These are phyloP conservation scores for Sisyra nigra DNA, from an alignment of 2,888 invertebrate species.

Conservation along the genomic window DNA sequence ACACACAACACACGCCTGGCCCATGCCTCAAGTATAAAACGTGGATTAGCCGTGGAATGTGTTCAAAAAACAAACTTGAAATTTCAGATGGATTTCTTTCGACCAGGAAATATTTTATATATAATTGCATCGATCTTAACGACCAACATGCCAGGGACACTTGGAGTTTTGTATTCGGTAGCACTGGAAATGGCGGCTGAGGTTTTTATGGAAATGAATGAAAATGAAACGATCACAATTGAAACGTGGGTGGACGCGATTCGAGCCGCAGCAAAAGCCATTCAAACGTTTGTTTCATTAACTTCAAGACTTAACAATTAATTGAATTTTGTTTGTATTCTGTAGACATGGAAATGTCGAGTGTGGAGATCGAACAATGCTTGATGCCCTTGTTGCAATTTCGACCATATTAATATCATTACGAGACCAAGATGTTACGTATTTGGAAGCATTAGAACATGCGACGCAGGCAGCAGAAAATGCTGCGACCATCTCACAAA, in stretches of 20 bases:
- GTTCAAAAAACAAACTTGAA: too few species aligned
- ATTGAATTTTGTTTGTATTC: too few species aligned
- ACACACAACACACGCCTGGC: too few species aligned
- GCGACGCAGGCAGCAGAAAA: conserved; percentile 16
- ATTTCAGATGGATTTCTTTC: neutral
- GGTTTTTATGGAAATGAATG: conserved; percentile 25
- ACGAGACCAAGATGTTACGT: conserved; percentile 13
- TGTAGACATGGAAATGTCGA: neutral
- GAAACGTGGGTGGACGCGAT: conserved; percentile 31
- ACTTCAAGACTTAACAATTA: too few species aligned
- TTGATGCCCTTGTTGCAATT: neutral
- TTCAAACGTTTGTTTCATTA: too few species aligned
- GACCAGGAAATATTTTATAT: conserved; percentile 16
- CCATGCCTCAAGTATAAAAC: too few species aligned
- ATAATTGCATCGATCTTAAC: conserved; percentile 42
- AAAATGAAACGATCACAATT: conserved; percentile 15
- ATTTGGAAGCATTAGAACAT: conserved; percentile 33
- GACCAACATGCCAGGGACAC: conserved; percentile 58
- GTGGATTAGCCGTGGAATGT: too few species aligned
- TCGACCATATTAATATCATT: too few species aligned
- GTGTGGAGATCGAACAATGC: neutral
- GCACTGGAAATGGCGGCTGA: conserved; percentile 50
- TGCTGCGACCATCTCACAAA: conserved; percentile 14
- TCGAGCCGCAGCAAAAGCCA: conserved; percentile 11
- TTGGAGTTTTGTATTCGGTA: conserved; percentile 65